phyloP scores from a whole-genome alignment of 2,113 vertebrate genomes.

The Pica pica region DNA sequence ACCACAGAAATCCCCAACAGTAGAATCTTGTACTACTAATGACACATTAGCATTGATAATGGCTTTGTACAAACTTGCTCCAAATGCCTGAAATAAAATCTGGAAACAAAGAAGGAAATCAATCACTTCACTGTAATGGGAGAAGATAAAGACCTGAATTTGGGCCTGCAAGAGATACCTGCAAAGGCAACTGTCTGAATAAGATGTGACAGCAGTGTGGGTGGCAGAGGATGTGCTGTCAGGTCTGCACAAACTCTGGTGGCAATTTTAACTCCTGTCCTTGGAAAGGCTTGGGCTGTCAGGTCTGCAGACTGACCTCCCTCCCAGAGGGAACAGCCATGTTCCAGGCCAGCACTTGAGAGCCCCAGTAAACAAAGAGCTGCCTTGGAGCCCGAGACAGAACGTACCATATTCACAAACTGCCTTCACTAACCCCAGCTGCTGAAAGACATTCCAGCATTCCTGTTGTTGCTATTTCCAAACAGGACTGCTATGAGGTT shows the following conservation, averaged over 20 bases:
- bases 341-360: neutral
- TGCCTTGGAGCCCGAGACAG: neutral
- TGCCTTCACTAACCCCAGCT: neutral
- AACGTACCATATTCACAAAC: neutral
- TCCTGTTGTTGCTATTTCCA: neutral
- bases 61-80: neutral
- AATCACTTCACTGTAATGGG: neutral
- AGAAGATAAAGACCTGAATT: neutral
- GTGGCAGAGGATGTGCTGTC: neutral
- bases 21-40: neutral
- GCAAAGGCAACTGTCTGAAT: neutral
- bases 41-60: neutral
- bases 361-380: neutral
- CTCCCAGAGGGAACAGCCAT: neutral
- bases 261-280: neutral
- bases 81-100: neutral
- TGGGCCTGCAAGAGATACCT: neutral
- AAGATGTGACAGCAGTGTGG: neutral
- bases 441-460: neutral
- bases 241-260: neutral
- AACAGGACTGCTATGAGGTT: neutral
- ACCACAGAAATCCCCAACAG: neutral
- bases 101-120: neutral
- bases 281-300: neutral
- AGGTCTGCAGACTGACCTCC: neutral